Percentiles rank a stretch among this genome's conserved stretches.
These are phyloP conservation scores for Drosophila ananassae DNA, from an alignment of 1,140 invertebrate genomes.

Conservation along the genomic window DNA sequence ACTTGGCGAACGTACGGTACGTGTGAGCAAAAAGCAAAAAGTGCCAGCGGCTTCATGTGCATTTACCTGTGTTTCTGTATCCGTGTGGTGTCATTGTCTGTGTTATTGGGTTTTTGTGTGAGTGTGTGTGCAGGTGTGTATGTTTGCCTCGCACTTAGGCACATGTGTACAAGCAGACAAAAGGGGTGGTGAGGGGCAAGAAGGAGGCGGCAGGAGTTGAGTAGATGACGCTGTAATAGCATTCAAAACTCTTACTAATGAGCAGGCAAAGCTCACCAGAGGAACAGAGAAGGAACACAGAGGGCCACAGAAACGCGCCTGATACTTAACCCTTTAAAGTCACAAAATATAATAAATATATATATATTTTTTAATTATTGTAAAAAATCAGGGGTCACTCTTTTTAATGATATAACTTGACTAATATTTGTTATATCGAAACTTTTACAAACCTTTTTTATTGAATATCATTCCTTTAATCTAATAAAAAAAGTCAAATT, in stretches of 20 bases:
- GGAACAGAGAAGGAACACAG: not conserved
- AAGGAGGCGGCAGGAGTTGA: conserved; percentile 53
- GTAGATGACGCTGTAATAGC: conserved; percentile 81
- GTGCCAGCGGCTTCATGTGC: conserved; percentile 52
- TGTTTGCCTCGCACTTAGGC: conserved; percentile 75
- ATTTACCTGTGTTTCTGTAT: conserved; percentile 15
- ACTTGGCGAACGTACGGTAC: conserved; percentile 21
- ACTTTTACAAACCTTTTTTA: too few species aligned
- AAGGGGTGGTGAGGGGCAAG: not conserved
- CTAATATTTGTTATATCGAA: too few species aligned
- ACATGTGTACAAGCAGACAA: conserved; percentile 69
- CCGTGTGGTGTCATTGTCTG: conserved; percentile 15
- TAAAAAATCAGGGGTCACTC: too few species aligned
- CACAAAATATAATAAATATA: not conserved
- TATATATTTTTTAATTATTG: not conserved
- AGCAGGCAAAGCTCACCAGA: conserved; percentile 42
- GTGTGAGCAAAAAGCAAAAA: conserved; percentile 65
- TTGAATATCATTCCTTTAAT: too few species aligned
- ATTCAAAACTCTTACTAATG: conserved; percentile 82
- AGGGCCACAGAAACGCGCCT: not conserved
- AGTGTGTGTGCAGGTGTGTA: conserved; percentile 33
- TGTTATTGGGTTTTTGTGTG: not conserved
- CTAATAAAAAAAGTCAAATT: too few species aligned
- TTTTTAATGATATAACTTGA: not conserved
- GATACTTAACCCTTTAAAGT: not conserved